These are phyloP conservation scores for Leucophenga montana DNA, from an alignment of 2,888 invertebrate genomes.

Conservation along the genomic window DNA sequence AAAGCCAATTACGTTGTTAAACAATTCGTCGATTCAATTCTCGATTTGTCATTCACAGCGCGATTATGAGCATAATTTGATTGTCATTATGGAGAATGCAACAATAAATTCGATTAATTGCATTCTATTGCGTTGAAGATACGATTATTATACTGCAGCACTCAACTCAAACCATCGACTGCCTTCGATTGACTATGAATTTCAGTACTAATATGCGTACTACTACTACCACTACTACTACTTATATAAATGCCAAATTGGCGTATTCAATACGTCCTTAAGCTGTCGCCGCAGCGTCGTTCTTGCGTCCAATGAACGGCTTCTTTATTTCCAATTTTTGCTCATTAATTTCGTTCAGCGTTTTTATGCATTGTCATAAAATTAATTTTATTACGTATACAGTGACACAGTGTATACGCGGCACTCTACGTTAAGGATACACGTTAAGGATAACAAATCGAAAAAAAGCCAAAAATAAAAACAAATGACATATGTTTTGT, in stretches of 20 bases:
- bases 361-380: conserved; percentile 67
- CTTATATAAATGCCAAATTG: conserved; percentile 55
- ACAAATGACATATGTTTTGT: conserved; percentile 28
- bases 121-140: conserved; percentile 56
- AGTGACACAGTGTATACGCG: not conserved
- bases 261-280: conserved; percentile 51
- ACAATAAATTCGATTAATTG: conserved; percentile 66
- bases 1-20: conserved; percentile 11
- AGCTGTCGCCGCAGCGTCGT: conserved; percentile 34
- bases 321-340: conserved; percentile 59
- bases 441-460: not conserved
- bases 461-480: conserved; percentile 16
- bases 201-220: too few relatives aligned
- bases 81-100: conserved; percentile 49
- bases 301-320: not conserved
- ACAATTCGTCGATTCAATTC: not conserved
- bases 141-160: conserved; percentile 8
- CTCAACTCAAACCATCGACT: conserved; percentile 21
- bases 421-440: not conserved
- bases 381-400: conserved; percentile 55
- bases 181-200: too few relatives aligned
- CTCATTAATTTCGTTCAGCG: conserved; percentile 64
- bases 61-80: conserved; percentile 10
- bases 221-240: too few relatives aligned
- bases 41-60: conserved; percentile 42